Evolutionary conservation across 2,113 vertebrate genomes (phyloP).

Genomic region (Apteryx owenii): DNA sequence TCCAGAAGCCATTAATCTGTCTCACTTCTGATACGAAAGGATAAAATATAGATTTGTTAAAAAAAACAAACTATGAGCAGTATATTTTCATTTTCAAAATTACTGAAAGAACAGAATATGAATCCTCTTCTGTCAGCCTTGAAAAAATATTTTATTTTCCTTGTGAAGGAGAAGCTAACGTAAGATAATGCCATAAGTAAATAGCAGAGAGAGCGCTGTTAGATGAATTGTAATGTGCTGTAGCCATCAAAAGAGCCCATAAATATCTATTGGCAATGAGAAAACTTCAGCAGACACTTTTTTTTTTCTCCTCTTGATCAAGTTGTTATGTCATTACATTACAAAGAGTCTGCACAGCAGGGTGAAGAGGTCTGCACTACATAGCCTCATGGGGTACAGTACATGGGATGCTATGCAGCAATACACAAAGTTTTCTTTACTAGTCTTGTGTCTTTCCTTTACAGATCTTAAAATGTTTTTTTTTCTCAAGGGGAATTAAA

Average conservation of each 20-base stretch:
- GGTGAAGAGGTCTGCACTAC: not conserved
- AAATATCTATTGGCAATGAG: not conserved
- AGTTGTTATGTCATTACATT: not conserved
- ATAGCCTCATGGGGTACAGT: not conserved
- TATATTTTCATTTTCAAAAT: slow-evolving; percentile 72
- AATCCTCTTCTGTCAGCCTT: slow-evolving; percentile 57
- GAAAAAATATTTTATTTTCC: slow-evolving; percentile 63
- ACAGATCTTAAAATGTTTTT: not conserved
- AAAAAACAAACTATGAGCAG: slow-evolving; percentile 33
- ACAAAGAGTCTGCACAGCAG: not conserved
- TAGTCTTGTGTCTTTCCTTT: not conserved
- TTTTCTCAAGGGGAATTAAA: not conserved
- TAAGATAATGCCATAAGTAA: slow-evolving; percentile 35
- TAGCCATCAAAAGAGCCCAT: not conserved
- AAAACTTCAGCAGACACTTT: not conserved
- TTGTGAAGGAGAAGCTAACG: not conserved
- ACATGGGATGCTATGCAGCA: not conserved
- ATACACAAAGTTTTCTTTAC: not conserved
- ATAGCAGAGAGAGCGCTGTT: slow-evolving; percentile 1
- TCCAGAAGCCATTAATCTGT: slow-evolving; percentile 69
- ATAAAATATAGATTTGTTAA: slow-evolving; percentile 63
- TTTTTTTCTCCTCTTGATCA: not conserved
- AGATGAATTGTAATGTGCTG: not conserved
- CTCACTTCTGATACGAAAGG: slow-evolving; percentile 52
- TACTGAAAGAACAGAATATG: slow-evolving; percentile 65